Conservation (phyloP, 2,113 vertebrate genomes). For the Cavia aperea region DNA sequence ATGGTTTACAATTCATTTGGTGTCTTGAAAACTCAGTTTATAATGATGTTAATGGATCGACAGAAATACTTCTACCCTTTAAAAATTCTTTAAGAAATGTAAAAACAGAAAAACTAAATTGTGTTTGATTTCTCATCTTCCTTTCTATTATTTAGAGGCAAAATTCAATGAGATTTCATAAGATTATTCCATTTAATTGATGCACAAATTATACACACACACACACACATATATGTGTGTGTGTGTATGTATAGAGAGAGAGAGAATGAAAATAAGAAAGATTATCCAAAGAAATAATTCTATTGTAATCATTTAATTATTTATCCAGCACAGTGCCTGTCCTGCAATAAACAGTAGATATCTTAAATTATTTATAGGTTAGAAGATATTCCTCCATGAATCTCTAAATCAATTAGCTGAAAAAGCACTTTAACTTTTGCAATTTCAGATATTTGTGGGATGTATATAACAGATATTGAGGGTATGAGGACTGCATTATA, state of each 20-base stretch:
- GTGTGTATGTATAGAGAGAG: no score
- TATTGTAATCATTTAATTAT: not conserved
- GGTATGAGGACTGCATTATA: not conserved
- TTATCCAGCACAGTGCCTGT: not conserved
- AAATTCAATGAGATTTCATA: not conserved
- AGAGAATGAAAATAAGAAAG: not conserved
- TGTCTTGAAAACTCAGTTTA: not conserved
- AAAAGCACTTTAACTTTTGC: not conserved
- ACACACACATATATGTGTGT: no score
- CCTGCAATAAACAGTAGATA: not conserved
- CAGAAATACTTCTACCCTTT: not conserved
- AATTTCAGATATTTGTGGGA: not conserved
- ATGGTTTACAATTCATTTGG: not conserved
- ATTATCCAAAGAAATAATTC: not conserved
- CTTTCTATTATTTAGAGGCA: not conserved
- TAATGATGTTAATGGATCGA: not conserved
- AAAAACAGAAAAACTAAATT: not conserved
- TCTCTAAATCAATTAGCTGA: not conserved
- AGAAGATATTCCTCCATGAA: not conserved
- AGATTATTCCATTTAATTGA: not conserved
- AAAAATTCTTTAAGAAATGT: not conserved
- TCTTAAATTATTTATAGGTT: slow-evolving; percentile 24
- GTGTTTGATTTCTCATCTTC: not conserved
- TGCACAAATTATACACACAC: not conserved
- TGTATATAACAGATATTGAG: not conserved